Conservation (phyloP, 2,113 vertebrate genomes). For the Trogon melanurus region DNA sequence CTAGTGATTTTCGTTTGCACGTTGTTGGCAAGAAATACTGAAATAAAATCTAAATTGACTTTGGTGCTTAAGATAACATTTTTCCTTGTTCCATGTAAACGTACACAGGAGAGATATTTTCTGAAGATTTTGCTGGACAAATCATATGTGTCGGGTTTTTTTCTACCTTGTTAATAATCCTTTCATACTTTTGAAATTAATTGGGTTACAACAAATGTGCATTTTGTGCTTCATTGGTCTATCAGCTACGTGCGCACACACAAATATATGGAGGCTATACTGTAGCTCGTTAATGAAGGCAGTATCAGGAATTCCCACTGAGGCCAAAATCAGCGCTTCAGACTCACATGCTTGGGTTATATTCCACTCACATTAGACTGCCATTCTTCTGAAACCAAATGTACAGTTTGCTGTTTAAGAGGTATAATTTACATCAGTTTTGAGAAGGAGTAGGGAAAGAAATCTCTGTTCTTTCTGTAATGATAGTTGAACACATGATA, state of each 20-base stretch:
- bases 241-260: rapidly evolving
- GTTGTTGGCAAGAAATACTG: neutral
- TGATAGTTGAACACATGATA: constrained; percentile 1
- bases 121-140: neutral
- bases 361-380: neutral
- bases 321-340: neutral
- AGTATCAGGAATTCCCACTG: neutral
- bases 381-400: constrained; percentile 44
- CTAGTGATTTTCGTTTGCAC: neutral
- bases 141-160: neutral
- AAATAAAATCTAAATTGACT: neutral
- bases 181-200: neutral
- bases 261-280: neutral
- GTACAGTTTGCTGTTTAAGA: constrained; percentile 44
- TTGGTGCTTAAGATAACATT: neutral
- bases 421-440: constrained; percentile 48
- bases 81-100: neutral
- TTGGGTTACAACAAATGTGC: neutral
- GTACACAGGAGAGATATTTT: neutral
- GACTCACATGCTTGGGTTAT: neutral
- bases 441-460: neutral
- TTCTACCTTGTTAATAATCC: neutral
- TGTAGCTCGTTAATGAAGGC: neutral
- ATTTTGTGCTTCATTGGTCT: neutral
- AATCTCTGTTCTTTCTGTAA: constrained; percentile 23